Evolutionary conservation across 2,888 invertebrate genomes (phyloP), one percentile per base, ranked within the genome.

Genomic region (Mythimna vitellina): DNA sequence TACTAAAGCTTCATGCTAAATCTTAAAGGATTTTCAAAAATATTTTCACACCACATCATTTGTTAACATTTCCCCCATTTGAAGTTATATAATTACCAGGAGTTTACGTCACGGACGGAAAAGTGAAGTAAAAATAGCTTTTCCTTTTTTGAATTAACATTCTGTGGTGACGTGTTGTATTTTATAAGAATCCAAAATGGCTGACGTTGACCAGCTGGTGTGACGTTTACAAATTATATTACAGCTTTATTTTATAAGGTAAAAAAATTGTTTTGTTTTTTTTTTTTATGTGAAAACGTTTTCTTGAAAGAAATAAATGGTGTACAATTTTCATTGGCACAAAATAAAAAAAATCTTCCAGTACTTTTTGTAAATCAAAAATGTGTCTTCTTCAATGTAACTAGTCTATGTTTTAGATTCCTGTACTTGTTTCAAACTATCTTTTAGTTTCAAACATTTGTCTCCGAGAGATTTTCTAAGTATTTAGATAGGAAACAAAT

Each of bases 401-500:
- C 58, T 84, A 79, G 70, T 83, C 9, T 70, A 72, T 79, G 57
- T 35, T 72, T 80, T 78, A 62, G 66, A 71, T 65, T 64, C 60
- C 42, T 68, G 12, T 38, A 63, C 51, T 79, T 57, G 56, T 78
- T 73, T 64, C 8, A 12, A 75, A 65, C 61, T 79, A 62, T 80
- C 73, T 75, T 73, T 75, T 70, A 49, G 70, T 76, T 74, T 70
- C 29, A 60, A 65, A 53, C 51, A 61, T 69, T 46, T 70, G 71
- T 68, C 54, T 83, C 75, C 76, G 81, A 74, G 81, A 80, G 83
- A 84, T 78, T 81, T 73, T 83, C 81, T 81, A 82, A 80, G 70
- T 78, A 71, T 79, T 80, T 86, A 85, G 86, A 85, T 85, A 85
- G 84, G 68, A 84, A 83, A 74, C 75, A 80, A 85, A 86, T 84